phyloP scores from a whole-genome alignment of 2,888 invertebrate species.

The Scaptomyza flava region DNA sequence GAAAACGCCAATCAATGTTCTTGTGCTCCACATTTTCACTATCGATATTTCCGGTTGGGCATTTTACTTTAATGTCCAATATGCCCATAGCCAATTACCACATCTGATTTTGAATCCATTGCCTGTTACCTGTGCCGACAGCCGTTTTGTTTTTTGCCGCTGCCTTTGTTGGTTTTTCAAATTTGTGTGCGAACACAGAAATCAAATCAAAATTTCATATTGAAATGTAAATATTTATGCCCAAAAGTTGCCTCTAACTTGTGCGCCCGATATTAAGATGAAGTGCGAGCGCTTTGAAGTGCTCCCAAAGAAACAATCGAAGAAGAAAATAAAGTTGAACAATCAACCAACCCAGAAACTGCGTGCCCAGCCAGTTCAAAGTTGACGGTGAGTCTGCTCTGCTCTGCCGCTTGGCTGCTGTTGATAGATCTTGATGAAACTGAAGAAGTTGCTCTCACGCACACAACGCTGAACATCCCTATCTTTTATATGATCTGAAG shows the following conservation, averaged over 20 bases:
- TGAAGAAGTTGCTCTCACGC: constrained; percentile 55
- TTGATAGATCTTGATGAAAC: constrained; percentile 49
- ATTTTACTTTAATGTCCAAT: constrained; percentile 25
- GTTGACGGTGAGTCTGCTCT: constrained; percentile 51
- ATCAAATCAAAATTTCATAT: constrained; percentile 76
- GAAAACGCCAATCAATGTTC: constrained; percentile 30
- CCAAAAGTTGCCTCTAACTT: constrained; percentile 47
- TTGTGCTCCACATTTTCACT: constrained; percentile 17
- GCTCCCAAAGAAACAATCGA: constrained; percentile 25
- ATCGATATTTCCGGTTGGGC: constrained; percentile 40
- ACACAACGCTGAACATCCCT: constrained; percentile 56
- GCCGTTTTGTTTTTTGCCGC: constrained; percentile 41
- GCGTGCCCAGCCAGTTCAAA: constrained; percentile 62
- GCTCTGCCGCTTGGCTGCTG: neutral
- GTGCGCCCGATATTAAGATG: constrained; percentile 55
- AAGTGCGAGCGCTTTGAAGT: constrained; percentile 77
- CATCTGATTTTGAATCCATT: constrained; percentile 28
- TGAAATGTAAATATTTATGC: constrained; percentile 75
- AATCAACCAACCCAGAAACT: constrained; percentile 14
- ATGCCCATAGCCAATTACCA: constrained; percentile 13
- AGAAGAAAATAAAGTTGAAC: constrained; percentile 44
- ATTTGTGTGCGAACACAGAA: constrained; percentile 68
- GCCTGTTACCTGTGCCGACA: constrained; percentile 47
- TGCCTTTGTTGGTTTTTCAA: constrained; percentile 55
- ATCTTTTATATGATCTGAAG: constrained; percentile 65